phyloP scores from a whole-genome alignment of 2,113 vertebrate species.

The Nothoprocta perdicaria region DNA sequence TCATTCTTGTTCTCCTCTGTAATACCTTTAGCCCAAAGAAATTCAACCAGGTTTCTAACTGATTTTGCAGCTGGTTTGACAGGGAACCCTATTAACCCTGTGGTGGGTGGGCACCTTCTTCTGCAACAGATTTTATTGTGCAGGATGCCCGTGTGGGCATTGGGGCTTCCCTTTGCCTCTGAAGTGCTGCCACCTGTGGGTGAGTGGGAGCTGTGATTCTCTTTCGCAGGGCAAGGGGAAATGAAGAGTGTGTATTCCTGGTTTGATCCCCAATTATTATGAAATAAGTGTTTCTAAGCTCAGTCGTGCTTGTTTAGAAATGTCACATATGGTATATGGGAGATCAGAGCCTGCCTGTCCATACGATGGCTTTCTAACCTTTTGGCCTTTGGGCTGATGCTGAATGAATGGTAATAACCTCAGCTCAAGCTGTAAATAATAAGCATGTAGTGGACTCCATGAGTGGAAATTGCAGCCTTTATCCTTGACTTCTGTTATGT shows the following conservation, averaged over 20 bases:
- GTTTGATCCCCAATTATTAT: not conserved
- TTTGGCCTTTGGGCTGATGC: not conserved
- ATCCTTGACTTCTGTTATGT: not conserved
- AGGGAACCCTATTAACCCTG: not conserved
- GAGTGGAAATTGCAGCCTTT: not conserved
- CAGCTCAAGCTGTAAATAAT: not conserved
- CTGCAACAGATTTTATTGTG: not conserved
- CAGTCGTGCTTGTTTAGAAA: not conserved
- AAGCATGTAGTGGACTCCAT: not conserved
- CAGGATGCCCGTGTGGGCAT: not conserved
- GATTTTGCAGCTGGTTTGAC: slow-evolving; percentile 11
- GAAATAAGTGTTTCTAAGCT: not conserved
- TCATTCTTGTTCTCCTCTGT: slow-evolving; percentile 59
- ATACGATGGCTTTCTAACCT: not conserved
- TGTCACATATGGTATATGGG: not conserved
- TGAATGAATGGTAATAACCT: not conserved
- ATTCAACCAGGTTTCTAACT: not conserved
- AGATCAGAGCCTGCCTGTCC: not conserved
- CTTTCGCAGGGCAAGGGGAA: not conserved
- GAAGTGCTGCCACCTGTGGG: slow-evolving; percentile 53
- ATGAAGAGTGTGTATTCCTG: not conserved
- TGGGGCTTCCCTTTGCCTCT: not conserved
- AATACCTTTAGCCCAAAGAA: slow-evolving; percentile 12
- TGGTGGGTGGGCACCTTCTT: not conserved
- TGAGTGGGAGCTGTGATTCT: not conserved